These are phyloP conservation scores for Tolmerus cingulatus DNA, from an alignment of 2,888 invertebrate species.

Conservation along the genomic window DNA sequence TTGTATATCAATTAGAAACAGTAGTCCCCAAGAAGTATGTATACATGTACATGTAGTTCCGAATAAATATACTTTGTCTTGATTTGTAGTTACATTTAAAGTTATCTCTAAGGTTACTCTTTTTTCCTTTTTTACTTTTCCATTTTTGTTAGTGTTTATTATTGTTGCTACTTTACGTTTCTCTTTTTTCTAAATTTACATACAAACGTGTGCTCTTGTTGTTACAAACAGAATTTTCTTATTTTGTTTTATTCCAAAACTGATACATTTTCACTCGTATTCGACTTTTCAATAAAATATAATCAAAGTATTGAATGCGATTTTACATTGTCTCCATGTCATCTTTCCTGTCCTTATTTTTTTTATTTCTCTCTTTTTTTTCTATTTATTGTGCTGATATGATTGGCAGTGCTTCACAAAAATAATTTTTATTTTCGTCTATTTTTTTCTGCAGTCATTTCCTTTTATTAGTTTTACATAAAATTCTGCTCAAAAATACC, in stretches of 20 bases:
- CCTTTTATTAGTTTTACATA: neutral
- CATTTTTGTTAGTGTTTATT: neutral
- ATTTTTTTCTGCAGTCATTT: neutral
- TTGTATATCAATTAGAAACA: constrained; percentile 30
- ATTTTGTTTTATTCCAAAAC: neutral
- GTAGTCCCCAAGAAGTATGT: constrained; percentile 11
- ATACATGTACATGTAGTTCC: neutral
- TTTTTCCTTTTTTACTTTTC: neutral
- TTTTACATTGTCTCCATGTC: neutral
- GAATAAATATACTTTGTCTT: constrained; percentile 4
- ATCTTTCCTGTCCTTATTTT: neutral
- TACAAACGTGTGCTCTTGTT: neutral
- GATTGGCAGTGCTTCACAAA: constrained; percentile 39
- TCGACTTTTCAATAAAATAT: neutral
- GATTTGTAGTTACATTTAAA: constrained; percentile 18
- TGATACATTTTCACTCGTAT: neutral
- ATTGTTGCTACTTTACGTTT: neutral
- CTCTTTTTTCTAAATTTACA: constrained; percentile 2
- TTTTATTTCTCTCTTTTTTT: neutral
- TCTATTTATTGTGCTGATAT: constrained; percentile 31
- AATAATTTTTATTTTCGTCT: neutral
- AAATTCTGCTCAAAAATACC: neutral
- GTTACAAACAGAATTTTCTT: neutral
- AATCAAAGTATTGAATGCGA: neutral
- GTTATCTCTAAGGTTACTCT: neutral